phyloP scores from a whole-genome alignment of 2,888 invertebrate genomes.

The Drosophila antonietae region DNA sequence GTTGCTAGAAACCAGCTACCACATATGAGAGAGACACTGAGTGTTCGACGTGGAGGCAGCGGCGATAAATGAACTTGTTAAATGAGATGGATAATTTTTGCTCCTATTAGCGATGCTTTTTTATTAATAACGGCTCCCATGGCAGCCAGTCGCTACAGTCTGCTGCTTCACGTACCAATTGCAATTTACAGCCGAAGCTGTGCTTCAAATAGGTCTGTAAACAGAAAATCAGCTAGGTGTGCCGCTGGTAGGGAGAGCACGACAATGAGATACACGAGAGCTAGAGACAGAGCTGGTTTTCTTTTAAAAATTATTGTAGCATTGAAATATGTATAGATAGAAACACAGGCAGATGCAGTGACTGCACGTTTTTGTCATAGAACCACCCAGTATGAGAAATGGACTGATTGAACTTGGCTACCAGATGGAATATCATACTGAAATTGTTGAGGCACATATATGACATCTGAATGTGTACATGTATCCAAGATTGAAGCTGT shows the following conservation, averaged over 20 bases:
- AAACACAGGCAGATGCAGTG: no score
- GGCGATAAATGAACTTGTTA: constrained; percentile 49
- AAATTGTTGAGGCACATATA: background rate
- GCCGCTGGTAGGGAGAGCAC: no score
- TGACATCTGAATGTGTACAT: background rate
- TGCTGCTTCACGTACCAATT: background rate
- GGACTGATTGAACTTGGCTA: no score
- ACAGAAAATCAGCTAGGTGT: background rate
- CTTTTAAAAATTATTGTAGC: no score
- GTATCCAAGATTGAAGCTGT: background rate
- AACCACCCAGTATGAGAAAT: no score
- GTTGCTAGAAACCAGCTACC: constrained; percentile 34
- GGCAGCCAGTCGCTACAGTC: constrained; percentile 14
- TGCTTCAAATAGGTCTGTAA: background rate
- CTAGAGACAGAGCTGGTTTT: background rate
- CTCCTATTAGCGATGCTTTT: constrained; percentile 49
- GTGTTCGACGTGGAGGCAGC: constrained; percentile 28
- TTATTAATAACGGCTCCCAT: constrained; percentile 55
- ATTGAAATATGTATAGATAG: no score
- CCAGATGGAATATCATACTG: background rate
- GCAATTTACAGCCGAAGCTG: constrained; percentile 17
- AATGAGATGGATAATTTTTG: constrained; percentile 46
- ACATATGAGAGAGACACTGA: constrained; percentile 3
- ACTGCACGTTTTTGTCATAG: no score
- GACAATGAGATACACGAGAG: background rate